phyloP scores from a whole-genome alignment of 2,113 vertebrate species.

The Salvelinus sp. region DNA sequence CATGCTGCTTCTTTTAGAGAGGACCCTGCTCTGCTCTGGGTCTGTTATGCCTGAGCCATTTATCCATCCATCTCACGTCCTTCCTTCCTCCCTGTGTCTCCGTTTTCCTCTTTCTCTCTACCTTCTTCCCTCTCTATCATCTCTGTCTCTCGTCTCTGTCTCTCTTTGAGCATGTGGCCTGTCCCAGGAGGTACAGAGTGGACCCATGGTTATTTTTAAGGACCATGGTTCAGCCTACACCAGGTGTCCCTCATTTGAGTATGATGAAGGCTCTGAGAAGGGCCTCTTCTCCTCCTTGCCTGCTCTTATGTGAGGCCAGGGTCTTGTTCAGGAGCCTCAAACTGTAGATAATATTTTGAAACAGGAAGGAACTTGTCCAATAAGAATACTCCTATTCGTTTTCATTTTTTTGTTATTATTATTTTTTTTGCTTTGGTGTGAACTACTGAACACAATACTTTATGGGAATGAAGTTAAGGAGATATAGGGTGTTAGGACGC shows the following conservation, averaged over 20 bases:
- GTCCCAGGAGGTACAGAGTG: slow-evolving; percentile 50
- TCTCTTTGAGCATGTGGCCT: slow-evolving; percentile 54
- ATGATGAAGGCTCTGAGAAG: slow-evolving; percentile 53
- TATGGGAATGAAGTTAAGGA: background rate
- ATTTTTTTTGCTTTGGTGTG: no score
- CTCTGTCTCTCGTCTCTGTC: slow-evolving; percentile 33
- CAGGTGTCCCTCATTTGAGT: no score
- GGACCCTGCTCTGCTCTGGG: slow-evolving; percentile 56
- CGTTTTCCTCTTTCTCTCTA: slow-evolving; percentile 43
- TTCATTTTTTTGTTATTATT: no score
- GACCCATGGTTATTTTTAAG: no score
- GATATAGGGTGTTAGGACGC: background rate
- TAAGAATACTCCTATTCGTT: no score
- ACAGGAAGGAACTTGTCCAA: no score
- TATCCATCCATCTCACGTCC: background rate
- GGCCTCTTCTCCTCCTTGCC: slow-evolving; percentile 32
- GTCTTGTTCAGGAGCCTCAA: background rate
- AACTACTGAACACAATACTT: no score
- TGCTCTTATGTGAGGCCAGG: background rate
- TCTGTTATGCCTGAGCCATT: slow-evolving; percentile 57
- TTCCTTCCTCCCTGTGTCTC: slow-evolving; percentile 9
- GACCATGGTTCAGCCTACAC: background rate
- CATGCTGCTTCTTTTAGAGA: slow-evolving; percentile 81
- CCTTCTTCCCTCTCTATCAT: slow-evolving; percentile 12
- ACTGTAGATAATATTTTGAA: no score